Percentiles rank a stretch among this genome's conserved stretches.
These are phyloP conservation scores for Cynodonichthys magdalenae DNA, from an alignment of 2,797 vertebrate genomes.

Conservation along the genomic window DNA sequence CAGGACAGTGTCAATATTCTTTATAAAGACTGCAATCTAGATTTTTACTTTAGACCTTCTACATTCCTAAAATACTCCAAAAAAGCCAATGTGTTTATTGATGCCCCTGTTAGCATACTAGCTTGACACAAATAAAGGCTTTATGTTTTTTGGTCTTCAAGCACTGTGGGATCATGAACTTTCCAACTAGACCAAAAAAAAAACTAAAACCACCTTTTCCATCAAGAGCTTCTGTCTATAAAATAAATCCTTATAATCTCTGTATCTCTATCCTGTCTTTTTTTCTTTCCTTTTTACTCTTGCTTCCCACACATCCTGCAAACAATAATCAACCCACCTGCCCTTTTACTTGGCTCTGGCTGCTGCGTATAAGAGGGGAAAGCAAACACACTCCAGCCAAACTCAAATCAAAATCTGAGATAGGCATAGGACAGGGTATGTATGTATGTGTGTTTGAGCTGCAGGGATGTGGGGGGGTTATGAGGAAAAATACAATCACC, in stretches of 20 bases:
- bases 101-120: not conserved
- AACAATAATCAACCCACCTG: constrained; percentile 61
- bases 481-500: constrained; percentile 55
- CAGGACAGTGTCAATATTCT: too few relatives aligned
- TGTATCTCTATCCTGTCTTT: not conserved
- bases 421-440: constrained; percentile 22
- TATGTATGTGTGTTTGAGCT: constrained; percentile 11
- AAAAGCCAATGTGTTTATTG: not conserved
- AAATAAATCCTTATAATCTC: constrained; percentile 54
- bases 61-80: too few relatives aligned
- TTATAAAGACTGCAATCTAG: too few relatives aligned
- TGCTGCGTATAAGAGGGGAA: constrained; percentile 39
- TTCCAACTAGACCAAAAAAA: constrained; percentile 30
- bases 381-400: constrained; percentile 62
- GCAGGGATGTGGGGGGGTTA: constrained; percentile 27
- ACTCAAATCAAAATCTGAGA: constrained; percentile 63
- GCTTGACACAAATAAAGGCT: constrained; percentile 16
- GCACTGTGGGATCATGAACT: constrained; percentile 42
- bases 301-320: constrained; percentile 37
- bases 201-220: constrained; percentile 46
- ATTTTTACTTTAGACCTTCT: too few relatives aligned
- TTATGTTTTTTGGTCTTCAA: constrained; percentile 20
- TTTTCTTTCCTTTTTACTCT: constrained; percentile 22
- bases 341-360: constrained; percentile 26
- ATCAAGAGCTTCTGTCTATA: constrained; percentile 43